Conservation (phyloP, 2,113 vertebrate genomes). For the Mobula birostris region DNA sequence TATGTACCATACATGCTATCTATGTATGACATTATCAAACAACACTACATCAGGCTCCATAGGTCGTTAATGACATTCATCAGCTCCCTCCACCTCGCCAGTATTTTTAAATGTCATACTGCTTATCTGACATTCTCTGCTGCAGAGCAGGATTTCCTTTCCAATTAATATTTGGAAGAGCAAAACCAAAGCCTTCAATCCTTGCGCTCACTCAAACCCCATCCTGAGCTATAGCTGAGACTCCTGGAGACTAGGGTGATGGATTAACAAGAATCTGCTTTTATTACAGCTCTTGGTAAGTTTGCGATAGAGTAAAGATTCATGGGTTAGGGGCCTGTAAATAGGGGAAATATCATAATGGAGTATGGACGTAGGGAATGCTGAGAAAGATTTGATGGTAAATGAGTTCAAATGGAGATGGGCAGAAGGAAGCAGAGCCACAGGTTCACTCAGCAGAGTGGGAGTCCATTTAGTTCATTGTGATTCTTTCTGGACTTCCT, state of each 20-base stretch:
- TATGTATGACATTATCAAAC: no score
- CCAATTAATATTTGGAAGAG: no score
- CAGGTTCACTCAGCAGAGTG: background rate
- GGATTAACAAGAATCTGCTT: background rate
- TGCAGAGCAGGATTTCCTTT: no score
- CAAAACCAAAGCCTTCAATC: no score
- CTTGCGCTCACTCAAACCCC: background rate
- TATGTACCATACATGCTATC: no score
- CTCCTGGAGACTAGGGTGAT: background rate
- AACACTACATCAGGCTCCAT: no score
- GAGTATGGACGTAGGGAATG: background rate
- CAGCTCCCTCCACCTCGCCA: no score
- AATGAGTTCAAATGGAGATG: background rate
- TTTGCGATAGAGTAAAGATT: background rate
- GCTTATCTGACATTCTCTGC: no score
- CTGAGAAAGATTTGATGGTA: background rate
- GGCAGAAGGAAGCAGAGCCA: background rate
- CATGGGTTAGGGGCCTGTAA: background rate
- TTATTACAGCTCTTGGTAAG: background rate
- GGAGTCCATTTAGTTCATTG: background rate
- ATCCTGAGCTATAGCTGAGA: background rate
- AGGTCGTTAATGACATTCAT: no score
- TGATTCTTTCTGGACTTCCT: background rate
- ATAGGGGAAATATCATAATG: background rate
- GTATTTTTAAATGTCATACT: no score